These are phyloP conservation scores for Alligator sinensis DNA, from an alignment of 2,113 vertebrate species.

Conservation along the genomic window DNA sequence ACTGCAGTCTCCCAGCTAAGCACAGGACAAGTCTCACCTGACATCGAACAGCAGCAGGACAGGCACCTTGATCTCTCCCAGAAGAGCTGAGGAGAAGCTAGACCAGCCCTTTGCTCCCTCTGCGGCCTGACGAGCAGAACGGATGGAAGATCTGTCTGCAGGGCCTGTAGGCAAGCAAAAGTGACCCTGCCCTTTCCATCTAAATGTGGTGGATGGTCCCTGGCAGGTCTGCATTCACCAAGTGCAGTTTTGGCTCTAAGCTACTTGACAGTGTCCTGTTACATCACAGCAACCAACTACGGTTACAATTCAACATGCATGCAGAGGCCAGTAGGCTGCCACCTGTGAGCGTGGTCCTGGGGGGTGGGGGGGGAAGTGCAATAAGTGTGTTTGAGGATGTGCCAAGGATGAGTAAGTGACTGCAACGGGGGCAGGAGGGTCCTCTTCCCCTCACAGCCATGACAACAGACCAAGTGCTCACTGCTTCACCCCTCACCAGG, in stretches of 20 bases:
- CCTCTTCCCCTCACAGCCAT: no score
- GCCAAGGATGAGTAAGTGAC: no score
- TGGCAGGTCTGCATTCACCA: background rate
- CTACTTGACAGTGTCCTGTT: background rate
- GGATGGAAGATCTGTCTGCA: background rate
- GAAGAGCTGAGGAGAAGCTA: background rate
- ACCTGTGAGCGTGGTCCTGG: fast-evolving
- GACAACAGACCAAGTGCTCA: no score
- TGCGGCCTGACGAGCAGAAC: fast-evolving
- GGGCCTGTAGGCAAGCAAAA: background rate
- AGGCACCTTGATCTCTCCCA: no score
- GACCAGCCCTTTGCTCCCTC: no score
- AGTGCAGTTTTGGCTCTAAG: background rate
- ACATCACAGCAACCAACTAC: background rate
- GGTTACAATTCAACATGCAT: background rate
- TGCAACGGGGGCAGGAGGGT: no score
- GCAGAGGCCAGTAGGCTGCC: fast-evolving
- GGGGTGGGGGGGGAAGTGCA: background rate
- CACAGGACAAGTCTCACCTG: background rate
- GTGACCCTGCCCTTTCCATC: background rate
- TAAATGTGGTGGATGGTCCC: background rate
- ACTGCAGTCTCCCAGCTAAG: background rate
- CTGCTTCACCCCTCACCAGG: no score
- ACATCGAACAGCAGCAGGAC: background rate
- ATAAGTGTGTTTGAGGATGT: no score